Evolutionary conservation across 2,888 invertebrate genomes (phyloP), one percentile per base, ranked within the genome.

Genomic region (Papilio protenor): DNA sequence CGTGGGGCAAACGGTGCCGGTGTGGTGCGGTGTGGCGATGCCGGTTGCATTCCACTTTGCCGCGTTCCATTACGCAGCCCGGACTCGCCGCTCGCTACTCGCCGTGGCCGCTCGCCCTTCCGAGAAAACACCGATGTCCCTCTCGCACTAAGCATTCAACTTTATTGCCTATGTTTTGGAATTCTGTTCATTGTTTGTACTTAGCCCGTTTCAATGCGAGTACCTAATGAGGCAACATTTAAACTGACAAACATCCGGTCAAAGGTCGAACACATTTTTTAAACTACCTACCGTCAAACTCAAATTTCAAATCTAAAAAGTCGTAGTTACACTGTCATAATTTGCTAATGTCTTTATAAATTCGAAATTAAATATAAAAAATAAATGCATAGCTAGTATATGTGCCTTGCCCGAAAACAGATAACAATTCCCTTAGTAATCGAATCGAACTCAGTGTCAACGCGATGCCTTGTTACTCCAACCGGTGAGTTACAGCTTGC

Each of bases 141-240:
- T 87, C 93, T 93, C 93, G 88, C 93, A 92, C 93, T 88, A 87
- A 89, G 88, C 91, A 89, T 87, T 87, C 87, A 85, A 87, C 86
- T 89, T 90, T 91, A 91, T 89, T 91, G 89, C 90, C 82, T 87
- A 87, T 90, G 91, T 92, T 93, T 92, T 86, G 91, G 90, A 92
- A 92, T 92, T 90, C 89, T 92, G 89, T 88, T 91, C 92, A 92
- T 93, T 93, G 93, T 92, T 92, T 91, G 90, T 86, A 87, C 87
- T 87, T 86, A 87, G 86, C 89, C 91, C 88, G 90, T 91, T 92
- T 90, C 88, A 91, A 91, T 91, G 89, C 86, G 85, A 86, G 86
- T 87, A 69, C 66, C 66, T 69, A 87, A 88, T 89, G 89, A 90
- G 89, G 88, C 81, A 83, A 87, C 81, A 81, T 79, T 83, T 86